Evolutionary conservation across 2,888 invertebrate genomes (phyloP), one percentile per base, ranked within the genome.

Genomic region (Glaucopsyche alexis): DNA sequence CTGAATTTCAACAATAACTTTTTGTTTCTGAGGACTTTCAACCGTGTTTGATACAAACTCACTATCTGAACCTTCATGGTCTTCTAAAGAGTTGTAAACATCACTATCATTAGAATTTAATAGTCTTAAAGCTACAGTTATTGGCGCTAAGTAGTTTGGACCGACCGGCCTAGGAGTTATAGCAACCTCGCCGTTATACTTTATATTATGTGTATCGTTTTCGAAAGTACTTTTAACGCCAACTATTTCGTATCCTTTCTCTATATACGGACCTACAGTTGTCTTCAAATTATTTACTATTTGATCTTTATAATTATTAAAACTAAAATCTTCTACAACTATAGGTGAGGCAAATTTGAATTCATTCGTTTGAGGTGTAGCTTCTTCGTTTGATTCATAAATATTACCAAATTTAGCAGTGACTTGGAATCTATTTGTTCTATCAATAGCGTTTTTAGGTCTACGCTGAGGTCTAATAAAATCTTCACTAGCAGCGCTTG

Each of bases 1-100:
- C 79, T 95, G 95, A 5, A 96, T 85, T 86, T 96, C 95, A 1
- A 96, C 95, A 50, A 92, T 84, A 0, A 94, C 94, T 78, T 89
- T 94, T 71, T 89, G 89, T 74, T 85, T 88, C 16, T 84, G 80
- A 9, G 94, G 93, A 75, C 80, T 85, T 74, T 85, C 80, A 11
- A 93, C 87, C 69, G 89, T 88, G 60, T 89, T 82, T 49, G 87
- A 76, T 73, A 91, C 77, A 5, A 89, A 76, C 81, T 93, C 93
- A 76, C 89, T 91, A 71, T 91, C 90, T 3, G 91, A 85, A 29
- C 83, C 82, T 76, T 90, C 91, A 70, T 86, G 85, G 73, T 92
- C 91, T 55, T 91, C 90, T 14, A 90, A 79, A 5, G 83, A 80
- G 76, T 90, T 90, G n/a, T 86, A 85, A 38, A 85, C 80, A 73